Base-by-base conservation (phyloP, 2,888 invertebrate genomes). In the Tiphia femorata region DNA sequence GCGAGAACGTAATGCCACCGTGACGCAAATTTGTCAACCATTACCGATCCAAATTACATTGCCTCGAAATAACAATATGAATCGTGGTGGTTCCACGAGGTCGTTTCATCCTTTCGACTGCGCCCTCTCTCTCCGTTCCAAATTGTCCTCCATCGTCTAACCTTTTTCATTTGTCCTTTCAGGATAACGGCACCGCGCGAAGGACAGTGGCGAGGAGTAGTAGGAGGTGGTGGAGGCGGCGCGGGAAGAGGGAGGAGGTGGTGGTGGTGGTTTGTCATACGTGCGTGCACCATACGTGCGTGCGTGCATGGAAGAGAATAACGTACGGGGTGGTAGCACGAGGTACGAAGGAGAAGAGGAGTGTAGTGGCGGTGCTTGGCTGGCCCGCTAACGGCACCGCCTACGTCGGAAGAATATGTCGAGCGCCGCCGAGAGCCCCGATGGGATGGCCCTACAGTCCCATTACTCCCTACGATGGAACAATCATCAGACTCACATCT, bases 391-490 rank as follows among this genome's bases (percentile, higher is more conserved):
- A 65, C 71, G 66, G 64, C 73, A 57, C n/a, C n/a, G n/a, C n/a
- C n/a, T n/a, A n/a, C n/a, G n/a, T n/a, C n/a, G n/a, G n/a, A n/a
- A n/a, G n/a, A n/a, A n/a, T n/a, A 82, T 82, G 82, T 81, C 82
- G 69, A 78, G 78, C 72, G 67, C 73, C 72, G 75, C 73, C 62
- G 79, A 75, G 52, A 81, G 82, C 73, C 82, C 81, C 64, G 82
- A 79, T 74, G 77, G 76, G 65, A 84, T 84, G 76, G 80, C 85
- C 76, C 80, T 84, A 56, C 88, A 93, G 85, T 93, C 94, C 82
- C 94, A 95, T 84, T 96, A 95, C 86, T 95, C 94, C 82, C 88
- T 96, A 79, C 90, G 94, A 85, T 96, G 96, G 96, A 95, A 95
- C 87, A 95, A 95, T 86, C 96, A 96, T 87, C 94, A 94, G 84